These are phyloP conservation scores for Neodiprion virginianus DNA, from an alignment of 1,140 invertebrate species.

Conservation along the genomic window DNA sequence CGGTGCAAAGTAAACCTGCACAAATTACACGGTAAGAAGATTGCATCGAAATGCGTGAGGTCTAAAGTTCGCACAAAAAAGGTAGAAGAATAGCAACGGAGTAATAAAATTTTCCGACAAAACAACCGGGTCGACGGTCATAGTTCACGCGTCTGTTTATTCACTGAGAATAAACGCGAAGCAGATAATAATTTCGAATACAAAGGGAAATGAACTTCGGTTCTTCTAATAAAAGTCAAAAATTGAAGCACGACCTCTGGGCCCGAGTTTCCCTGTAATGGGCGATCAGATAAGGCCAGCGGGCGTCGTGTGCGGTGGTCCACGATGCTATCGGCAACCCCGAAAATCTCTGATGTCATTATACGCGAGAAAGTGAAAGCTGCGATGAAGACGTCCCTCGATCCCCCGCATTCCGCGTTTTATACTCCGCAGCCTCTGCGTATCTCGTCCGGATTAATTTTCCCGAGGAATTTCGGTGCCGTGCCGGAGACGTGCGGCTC, in stretches of 20 bases:
- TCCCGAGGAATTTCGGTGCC: no score
- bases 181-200: not conserved
- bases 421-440: no score
- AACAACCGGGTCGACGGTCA: no score
- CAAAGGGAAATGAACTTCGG: not conserved
- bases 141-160: no score
- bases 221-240: not conserved
- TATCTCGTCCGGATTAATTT: no score
- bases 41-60: slow-evolving; percentile 1
- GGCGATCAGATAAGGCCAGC: not conserved
- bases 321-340: not conserved
- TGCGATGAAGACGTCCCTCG: not conserved
- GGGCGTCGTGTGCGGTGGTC: not conserved
- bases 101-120: no score
- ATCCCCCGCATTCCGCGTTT: no score
- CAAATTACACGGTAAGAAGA: not conserved
- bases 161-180: no score
- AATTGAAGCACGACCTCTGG: not conserved
- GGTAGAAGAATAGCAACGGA: no score
- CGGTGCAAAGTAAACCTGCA: not conserved
- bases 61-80: not conserved
- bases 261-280: not conserved
- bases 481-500: no score
- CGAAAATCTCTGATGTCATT: not conserved
- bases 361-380: not conserved